Percentiles rank a stretch among this genome's conserved stretches.
phyloP scores from a whole-genome alignment of 2,888 invertebrate genomes.

The Malthinus flaveolus region DNA sequence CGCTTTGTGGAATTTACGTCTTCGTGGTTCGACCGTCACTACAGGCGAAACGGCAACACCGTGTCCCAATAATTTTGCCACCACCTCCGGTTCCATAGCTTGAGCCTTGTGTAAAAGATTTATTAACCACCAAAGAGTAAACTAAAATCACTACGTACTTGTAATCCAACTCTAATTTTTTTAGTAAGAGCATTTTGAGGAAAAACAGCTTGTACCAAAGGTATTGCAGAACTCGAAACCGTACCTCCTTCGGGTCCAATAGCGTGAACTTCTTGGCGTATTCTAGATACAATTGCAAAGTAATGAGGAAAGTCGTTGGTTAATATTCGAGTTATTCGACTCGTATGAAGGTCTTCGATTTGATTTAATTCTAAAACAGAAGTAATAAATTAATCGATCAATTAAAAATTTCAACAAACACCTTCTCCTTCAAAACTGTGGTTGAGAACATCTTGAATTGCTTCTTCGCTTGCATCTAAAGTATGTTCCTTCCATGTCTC shows the following conservation, averaged over 20 bases:
- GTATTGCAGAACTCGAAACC: slow-evolving; percentile 91
- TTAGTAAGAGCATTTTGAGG: slow-evolving; percentile 97
- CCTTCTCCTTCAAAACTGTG: slow-evolving; percentile 88
- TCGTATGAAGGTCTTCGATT: slow-evolving; percentile 83
- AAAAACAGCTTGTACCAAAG: slow-evolving; percentile 83
- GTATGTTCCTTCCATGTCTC: slow-evolving; percentile 98
- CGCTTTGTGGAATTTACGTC: slow-evolving; percentile 98
- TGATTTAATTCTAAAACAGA: slow-evolving; percentile 69
- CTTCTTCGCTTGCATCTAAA: slow-evolving; percentile 81
- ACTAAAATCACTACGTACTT: slow-evolving; percentile 60
- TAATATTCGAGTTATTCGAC: slow-evolving; percentile 88
- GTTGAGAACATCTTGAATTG: slow-evolving; percentile 88
- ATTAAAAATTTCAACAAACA: slow-evolving; percentile 40
- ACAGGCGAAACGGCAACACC: slow-evolving; percentile 97
- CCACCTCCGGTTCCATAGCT: slow-evolving; percentile 82
- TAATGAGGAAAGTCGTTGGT: slow-evolving; percentile 98
- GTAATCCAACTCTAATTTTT: slow-evolving; percentile 96
- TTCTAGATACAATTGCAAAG: slow-evolving; percentile 92
- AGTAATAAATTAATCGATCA: slow-evolving; percentile 9
- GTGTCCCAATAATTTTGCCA: slow-evolving; percentile 88
- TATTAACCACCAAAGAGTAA: slow-evolving; percentile 20
- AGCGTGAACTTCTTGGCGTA: slow-evolving; percentile 94
- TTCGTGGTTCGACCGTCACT: slow-evolving; percentile 95
- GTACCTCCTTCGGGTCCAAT: slow-evolving; percentile 98
- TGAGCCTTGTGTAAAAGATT: slow-evolving; percentile 70